These are phyloP conservation scores for Thermophis baileyi DNA, from an alignment of 2,113 vertebrate species.

Conservation along the genomic window DNA sequence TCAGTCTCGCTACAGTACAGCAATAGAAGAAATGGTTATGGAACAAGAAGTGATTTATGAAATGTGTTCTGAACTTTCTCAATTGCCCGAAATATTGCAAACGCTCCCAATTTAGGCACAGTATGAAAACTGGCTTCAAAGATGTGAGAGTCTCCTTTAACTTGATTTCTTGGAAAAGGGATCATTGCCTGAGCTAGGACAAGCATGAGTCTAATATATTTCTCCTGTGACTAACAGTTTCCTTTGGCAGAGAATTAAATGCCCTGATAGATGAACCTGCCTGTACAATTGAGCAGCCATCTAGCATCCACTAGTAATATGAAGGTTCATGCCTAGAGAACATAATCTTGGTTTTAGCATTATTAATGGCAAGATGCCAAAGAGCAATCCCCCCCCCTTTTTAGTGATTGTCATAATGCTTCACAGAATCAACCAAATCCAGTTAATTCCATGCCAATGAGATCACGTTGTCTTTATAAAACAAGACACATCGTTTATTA, in stretches of 20 bases:
- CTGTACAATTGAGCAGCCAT: not conserved
- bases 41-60: not conserved
- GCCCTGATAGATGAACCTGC: not conserved
- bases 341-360: not conserved
- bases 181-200: not conserved
- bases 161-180: not conserved
- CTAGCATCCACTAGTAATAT: not conserved
- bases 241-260: not conserved
- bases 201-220: not conserved
- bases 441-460: not conserved
- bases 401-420: not conserved
- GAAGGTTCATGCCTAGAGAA: not conserved
- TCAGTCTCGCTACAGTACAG: not conserved
- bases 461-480: not conserved
- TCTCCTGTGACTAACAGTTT: not conserved
- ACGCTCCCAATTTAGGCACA: not conserved
- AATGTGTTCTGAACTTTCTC: not conserved
- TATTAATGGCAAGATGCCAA: slow-evolving; percentile 4
- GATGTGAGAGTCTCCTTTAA: not conserved
- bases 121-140: not conserved
- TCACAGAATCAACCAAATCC: not conserved
- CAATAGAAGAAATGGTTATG: not conserved
- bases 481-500: not conserved
- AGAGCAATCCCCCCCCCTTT: not conserved
- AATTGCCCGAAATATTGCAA: not conserved